These are phyloP conservation scores for Hydrochoerus hydrochaeris DNA, from an alignment of 2,113 vertebrate species.

Conservation along the genomic window DNA sequence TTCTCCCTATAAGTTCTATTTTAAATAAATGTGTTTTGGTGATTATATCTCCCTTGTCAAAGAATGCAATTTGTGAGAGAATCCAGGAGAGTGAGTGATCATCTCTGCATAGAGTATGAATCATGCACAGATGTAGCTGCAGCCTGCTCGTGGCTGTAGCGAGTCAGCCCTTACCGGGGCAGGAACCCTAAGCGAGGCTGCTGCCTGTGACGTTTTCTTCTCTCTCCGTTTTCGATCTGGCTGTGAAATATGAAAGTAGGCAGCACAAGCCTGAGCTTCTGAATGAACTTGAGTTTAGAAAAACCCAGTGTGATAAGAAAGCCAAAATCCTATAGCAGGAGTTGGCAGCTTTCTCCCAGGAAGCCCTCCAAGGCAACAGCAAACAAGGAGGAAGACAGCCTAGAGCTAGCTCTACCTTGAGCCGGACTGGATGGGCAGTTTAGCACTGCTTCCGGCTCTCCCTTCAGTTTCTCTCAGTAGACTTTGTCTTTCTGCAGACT, in stretches of 20 bases:
- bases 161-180: background rate
- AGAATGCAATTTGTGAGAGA: background rate
- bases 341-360: background rate
- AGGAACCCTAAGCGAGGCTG: background rate
- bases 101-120: background rate
- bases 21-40: constrained; percentile 16
- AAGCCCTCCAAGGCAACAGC: background rate
- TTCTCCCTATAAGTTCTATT: constrained; percentile 3
- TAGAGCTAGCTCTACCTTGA: background rate
- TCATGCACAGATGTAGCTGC: background rate
- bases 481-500: background rate
- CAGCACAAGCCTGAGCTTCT: background rate
- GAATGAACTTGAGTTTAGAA: background rate
- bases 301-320: background rate
- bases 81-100: background rate
- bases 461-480: background rate
- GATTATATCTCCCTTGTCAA: background rate
- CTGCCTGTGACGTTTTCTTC: background rate
- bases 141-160: background rate
- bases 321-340: background rate
- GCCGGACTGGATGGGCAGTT: background rate
- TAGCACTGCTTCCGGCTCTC: background rate
- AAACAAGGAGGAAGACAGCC: background rate
- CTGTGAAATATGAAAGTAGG: background rate
- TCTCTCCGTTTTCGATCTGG: background rate